Conservation (phyloP, 2,888 invertebrate genomes). For the Idaea straminata region DNA sequence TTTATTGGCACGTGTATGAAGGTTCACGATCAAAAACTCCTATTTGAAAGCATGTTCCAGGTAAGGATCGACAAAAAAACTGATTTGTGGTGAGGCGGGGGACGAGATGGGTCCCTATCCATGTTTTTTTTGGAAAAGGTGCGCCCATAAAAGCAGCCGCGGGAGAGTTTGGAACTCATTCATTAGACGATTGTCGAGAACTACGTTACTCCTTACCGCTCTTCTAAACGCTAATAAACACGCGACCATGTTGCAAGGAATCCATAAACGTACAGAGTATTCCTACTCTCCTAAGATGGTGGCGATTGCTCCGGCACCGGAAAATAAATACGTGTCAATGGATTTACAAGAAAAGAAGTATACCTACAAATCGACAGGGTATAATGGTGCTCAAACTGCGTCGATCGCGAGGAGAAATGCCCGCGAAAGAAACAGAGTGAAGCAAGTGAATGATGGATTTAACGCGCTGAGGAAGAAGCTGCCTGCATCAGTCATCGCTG, state of each 20-base stretch:
- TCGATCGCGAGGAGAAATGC: conserved; percentile 95
- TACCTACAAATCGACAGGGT: conserved; percentile 80
- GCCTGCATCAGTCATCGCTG: conserved; percentile 88
- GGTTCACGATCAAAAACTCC: conserved; percentile 40
- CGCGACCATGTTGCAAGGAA: conserved; percentile 49
- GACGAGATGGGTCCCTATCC: conserved; percentile 64
- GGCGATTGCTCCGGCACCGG: conserved; percentile 78
- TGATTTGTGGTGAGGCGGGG: conserved; percentile 47
- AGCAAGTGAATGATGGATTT: conserved; percentile 96
- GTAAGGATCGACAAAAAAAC: conserved; percentile 59
- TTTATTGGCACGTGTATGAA: conserved; percentile 71
- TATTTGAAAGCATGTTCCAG: conserved; percentile 57
- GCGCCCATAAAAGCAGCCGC: conserved; percentile 62
- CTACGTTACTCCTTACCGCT: conserved; percentile 44
- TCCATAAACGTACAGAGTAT: conserved; percentile 41
- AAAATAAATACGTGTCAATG: conserved; percentile 50
- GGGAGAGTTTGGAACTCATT: conserved; percentile 57
- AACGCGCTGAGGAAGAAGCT: conserved; percentile 92
- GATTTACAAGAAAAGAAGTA: conserved; percentile 79
- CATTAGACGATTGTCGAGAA: conserved; percentile 51
- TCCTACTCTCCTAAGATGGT: conserved; percentile 58
- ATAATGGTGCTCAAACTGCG: conserved; percentile 84
- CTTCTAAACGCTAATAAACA: conserved; percentile 15
- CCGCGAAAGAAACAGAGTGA: conserved; percentile 96
- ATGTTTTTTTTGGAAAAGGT: conserved; percentile 63